phyloP scores from a whole-genome alignment of 2,797 vertebrate species.

The Mus caroli region DNA sequence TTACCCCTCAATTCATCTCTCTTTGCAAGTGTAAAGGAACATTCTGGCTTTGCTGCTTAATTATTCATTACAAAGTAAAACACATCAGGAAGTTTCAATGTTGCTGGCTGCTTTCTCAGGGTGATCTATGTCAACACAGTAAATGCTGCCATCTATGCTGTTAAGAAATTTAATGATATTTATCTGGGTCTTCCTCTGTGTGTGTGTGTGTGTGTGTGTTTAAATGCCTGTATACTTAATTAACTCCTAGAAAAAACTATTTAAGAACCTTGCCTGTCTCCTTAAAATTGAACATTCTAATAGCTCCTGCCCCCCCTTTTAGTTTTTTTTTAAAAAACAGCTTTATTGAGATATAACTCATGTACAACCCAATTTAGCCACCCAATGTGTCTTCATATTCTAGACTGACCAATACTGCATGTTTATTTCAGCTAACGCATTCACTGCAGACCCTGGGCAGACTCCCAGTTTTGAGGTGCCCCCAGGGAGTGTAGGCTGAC shows the following conservation, averaged over 20 bases:
- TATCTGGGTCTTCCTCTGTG: background rate
- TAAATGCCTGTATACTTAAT: background rate
- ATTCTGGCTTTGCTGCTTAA: background rate
- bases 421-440: background rate
- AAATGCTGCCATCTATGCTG: background rate
- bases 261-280: constrained; percentile 27
- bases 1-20: background rate
- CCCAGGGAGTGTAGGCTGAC: background rate
- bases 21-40: background rate
- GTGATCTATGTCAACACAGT: background rate
- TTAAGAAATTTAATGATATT: constrained; percentile 1
- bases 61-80: constrained; percentile 22
- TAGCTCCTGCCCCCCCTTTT: background rate
- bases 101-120: background rate
- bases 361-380: background rate
- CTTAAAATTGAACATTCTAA: background rate
- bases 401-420: background rate
- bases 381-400: background rate
- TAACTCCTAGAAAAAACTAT: constrained; percentile 30
- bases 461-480: background rate
- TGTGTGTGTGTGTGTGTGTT: background rate
- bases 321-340: background rate
- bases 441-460: background rate
- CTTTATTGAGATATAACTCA: background rate
- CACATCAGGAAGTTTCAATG: background rate